Evolutionary conservation across 1,140 invertebrate species (phyloP), one percentile per base, ranked within the genome.

Genomic region (Drosophila melanogaster): DNA sequence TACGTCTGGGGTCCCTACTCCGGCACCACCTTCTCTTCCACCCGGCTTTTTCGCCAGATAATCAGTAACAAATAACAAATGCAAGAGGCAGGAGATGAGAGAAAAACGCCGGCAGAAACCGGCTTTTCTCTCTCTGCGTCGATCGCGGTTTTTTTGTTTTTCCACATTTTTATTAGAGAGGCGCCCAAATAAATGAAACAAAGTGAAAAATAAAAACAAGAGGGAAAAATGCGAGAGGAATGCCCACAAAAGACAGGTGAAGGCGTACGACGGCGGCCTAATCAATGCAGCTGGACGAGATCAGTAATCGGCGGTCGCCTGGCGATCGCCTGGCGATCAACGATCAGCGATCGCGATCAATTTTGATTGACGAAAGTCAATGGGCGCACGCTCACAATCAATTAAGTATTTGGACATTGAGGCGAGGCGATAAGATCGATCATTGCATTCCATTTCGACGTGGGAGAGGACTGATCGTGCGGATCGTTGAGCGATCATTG

Each of bases 321-420:
- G 26, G 26, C 26, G 35, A 37, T 37, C 35, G 12, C 11, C 35
- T 61, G 67, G 33, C 56, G 51, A 60, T 79, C 70, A 46, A 22
- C 40, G 44, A 67, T 69, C 66, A 53, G 24, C 55, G 53, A 77
- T 77, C 78, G 14, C 30, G 30, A 30, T 30, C 30, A 50, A 81
- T 80, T 80, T 77, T 85, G 81, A 85, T 85, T 80, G 69, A 77
- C 56, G 77, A 85, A 79, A 85, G 81, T 86, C 81, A 85, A 86
- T 62, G 77, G 64, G 81, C 77, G 76, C 58, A 62, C 81, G 77
- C 77, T 85, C 77, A 77, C 80, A 85, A 85, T 85, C 81, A 85
- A 85, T 85, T 85, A 85, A 86, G 58, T 74, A 77, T 73, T 71
- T 64, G 74, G 81, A 67, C 62, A 79, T 65, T 81, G 79, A 66